A percentile compares a stretch with the other conserved stretches of the same genome.
phyloP scores from a whole-genome alignment of 2,113 vertebrate species.

The Paramormyrops kingsleyae region DNA sequence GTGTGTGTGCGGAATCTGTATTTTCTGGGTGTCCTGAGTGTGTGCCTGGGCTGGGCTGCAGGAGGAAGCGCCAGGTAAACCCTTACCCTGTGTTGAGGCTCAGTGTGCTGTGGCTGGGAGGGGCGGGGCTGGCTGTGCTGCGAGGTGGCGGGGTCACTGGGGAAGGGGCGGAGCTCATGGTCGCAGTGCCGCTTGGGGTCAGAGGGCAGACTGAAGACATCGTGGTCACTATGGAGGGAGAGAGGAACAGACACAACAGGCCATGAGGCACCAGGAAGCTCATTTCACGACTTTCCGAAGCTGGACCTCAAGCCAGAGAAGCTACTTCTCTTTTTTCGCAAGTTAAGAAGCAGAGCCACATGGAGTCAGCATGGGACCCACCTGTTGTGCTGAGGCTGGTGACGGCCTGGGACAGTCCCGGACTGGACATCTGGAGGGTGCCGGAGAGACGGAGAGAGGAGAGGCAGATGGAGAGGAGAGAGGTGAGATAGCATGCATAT shows the following conservation, averaged over 20 bases:
- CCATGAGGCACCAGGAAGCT: not conserved
- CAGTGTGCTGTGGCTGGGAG: conserved; percentile 75
- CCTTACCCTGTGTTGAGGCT: conserved; percentile 80
- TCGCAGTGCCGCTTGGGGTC: conserved; percentile 64
- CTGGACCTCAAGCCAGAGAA: no score
- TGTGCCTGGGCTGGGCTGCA: not conserved
- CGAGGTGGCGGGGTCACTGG: conserved; percentile 74
- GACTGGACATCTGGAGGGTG: conserved; percentile 56
- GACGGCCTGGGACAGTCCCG: conserved; percentile 70
- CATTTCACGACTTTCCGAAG: not conserved
- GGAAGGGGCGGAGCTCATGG: conserved; percentile 66
- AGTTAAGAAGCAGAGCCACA: not conserved
- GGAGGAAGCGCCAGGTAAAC: not conserved
- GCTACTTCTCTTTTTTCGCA: not conserved
- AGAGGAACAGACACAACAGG: not conserved
- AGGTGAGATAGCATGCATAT: not conserved
- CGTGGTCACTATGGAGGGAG: conserved; percentile 65
- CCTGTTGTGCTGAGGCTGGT: conserved; percentile 83
- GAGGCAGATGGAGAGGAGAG: not conserved
- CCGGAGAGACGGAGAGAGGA: not conserved
- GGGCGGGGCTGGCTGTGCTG: conserved; percentile 77
- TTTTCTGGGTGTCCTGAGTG: not conserved
- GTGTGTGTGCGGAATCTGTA: not conserved
- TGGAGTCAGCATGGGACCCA: conserved; percentile 26
- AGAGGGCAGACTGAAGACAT: conserved; percentile 76